These are phyloP conservation scores for Callaeas wilsoni DNA, from an alignment of 2,113 vertebrate species.

Conservation along the genomic window DNA sequence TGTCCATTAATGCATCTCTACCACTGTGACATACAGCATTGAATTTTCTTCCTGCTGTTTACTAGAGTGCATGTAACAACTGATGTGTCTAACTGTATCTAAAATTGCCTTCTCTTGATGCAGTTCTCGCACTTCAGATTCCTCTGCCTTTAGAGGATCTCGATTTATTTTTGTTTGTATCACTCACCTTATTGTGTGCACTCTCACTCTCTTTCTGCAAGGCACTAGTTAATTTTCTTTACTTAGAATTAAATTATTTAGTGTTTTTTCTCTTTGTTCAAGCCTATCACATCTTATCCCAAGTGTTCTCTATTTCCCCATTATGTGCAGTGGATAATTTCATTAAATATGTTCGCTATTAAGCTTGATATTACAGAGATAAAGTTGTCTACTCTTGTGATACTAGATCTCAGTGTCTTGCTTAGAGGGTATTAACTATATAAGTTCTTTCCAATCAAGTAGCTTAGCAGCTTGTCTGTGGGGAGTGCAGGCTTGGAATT, in stretches of 20 bases:
- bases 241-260: neutral
- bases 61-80: neutral
- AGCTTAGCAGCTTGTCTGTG: neutral
- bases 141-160: neutral
- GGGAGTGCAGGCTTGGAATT: neutral
- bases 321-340: neutral
- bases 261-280: neutral
- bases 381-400: neutral
- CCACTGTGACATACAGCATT: neutral
- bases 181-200: neutral
- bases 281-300: neutral
- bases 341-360: neutral
- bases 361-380: neutral
- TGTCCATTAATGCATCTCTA: neutral
- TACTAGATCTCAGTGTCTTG: neutral
- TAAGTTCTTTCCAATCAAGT: neutral
- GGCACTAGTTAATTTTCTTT: neutral
- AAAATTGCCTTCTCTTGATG: neutral
- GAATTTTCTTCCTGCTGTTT: neutral
- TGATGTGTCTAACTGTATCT: neutral
- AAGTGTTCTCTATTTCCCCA: neutral
- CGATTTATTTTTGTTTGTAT: neutral
- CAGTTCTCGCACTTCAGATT: neutral
- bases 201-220: neutral
- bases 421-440: neutral